Percentiles rank a stretch among this genome's conserved stretches.
phyloP scores from a whole-genome alignment of 1,140 invertebrate species.

The Cheumatopsyche charites region DNA sequence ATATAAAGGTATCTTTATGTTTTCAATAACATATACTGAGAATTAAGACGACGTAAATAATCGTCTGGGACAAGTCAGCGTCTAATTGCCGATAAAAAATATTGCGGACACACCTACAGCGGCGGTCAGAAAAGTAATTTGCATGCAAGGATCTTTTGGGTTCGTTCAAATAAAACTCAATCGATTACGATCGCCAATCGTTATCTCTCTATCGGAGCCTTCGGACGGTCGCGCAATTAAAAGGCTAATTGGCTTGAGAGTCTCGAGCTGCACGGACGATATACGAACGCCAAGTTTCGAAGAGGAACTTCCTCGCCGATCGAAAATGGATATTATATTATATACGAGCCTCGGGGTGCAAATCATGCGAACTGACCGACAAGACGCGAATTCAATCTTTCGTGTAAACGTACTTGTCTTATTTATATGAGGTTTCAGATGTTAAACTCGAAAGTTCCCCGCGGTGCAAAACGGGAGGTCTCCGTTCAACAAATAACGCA shows the following conservation, averaged over 20 bases:
- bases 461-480: slow-evolving; percentile 15
- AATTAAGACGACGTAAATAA: too few relatives aligned
- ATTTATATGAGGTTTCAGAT: slow-evolving; percentile 3
- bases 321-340: not conserved
- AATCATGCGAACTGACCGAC: not conserved
- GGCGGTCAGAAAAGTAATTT: slow-evolving; percentile 31
- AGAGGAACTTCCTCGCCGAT: not conserved
- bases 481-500: not conserved
- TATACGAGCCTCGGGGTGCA: not conserved
- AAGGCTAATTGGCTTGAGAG: slow-evolving; percentile 28
- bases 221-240: slow-evolving; percentile 32
- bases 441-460: slow-evolving; percentile 4
- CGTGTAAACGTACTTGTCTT: not conserved
- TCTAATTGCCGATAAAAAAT: slow-evolving; percentile 12
- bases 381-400: not conserved
- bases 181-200: slow-evolving; percentile 32
- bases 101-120: slow-evolving; percentile 26
- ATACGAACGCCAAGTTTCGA: not conserved
- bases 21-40: too few relatives aligned
- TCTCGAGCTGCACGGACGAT: not conserved
- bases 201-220: slow-evolving; percentile 38
- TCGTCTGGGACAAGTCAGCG: slow-evolving; percentile 1
- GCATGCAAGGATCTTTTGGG: slow-evolving; percentile 25
- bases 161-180: slow-evolving; percentile 31
- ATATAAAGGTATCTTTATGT: too few relatives aligned